Percentiles rank a stretch among this genome's conserved stretches.
Evolutionary conservation across 2,888 invertebrate genomes (phyloP).

Genomic region (Siphonodentalium dalli): DNA sequence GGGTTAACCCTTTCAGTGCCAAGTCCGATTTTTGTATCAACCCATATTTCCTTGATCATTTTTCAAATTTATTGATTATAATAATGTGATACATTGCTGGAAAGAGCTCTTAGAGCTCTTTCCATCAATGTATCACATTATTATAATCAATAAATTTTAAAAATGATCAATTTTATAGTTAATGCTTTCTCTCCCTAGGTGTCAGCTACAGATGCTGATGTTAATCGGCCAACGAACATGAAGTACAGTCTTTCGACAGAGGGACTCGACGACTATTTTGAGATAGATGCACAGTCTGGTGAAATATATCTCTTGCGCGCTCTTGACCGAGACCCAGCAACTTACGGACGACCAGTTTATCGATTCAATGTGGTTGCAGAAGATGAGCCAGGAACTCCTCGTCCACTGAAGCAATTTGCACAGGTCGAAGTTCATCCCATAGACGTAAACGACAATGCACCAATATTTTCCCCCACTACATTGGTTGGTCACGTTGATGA

Average conservation of each 20-base stretch:
- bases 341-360: slow-evolving; percentile 80
- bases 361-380: slow-evolving; percentile 61
- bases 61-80: background rate
- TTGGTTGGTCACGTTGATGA: slow-evolving; percentile 79
- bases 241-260: slow-evolving; percentile 72
- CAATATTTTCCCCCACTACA: slow-evolving; percentile 74
- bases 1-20: too few species aligned
- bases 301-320: slow-evolving; percentile 92
- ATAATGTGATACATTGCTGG: background rate
- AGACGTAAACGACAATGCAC: slow-evolving; percentile 97
- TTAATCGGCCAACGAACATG: slow-evolving; percentile 92
- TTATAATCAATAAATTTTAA: too few species aligned
- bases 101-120: background rate
- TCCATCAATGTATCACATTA: too few species aligned
- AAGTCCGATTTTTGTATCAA: too few species aligned
- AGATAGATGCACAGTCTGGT: slow-evolving; percentile 93
- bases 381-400: slow-evolving; percentile 51
- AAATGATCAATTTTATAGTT: background rate
- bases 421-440: slow-evolving; percentile 97
- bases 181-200: slow-evolving; percentile 72
- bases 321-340: slow-evolving; percentile 94
- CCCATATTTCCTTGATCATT: too few species aligned
- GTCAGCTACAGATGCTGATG: slow-evolving; percentile 93
- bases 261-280: slow-evolving; percentile 72
- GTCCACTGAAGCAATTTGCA: slow-evolving; percentile 76